Percentiles rank a stretch among this genome's conserved stretches.
Evolutionary conservation across 2,888 invertebrate species (phyloP).

Genomic region (Temnothorax rugatulus): DNA sequence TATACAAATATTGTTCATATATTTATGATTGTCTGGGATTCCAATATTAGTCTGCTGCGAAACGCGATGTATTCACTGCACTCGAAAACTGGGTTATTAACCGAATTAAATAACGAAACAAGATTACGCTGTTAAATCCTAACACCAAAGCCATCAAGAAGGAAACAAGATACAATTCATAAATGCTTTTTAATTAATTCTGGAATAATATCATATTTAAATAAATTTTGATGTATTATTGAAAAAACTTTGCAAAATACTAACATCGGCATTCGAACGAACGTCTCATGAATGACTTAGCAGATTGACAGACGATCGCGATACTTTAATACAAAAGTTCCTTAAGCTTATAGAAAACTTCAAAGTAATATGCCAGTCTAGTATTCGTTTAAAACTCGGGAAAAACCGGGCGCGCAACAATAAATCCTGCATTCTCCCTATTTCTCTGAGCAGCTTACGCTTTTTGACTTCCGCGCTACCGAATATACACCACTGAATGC

Average conservation of each 20-base stretch:
- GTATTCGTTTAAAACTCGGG: conserved; percentile 63
- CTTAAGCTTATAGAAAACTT: conserved; percentile 59
- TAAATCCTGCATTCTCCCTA: conserved; percentile 66
- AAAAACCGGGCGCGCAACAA: conserved; percentile 64
- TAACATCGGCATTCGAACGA: not conserved
- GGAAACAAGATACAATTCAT: not conserved
- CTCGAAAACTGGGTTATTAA: conserved; percentile 4
- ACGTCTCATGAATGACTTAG: conserved; percentile 14
- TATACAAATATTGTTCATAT: not conserved
- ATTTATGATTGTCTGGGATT: not conserved
- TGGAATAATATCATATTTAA: not conserved
- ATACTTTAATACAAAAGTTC: conserved; percentile 38
- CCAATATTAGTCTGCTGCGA: not conserved
- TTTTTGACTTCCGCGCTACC: conserved; percentile 70
- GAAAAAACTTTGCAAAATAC: not conserved
- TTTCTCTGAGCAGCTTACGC: conserved; percentile 70
- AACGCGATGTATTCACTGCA: not conserved
- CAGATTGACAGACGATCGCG: conserved; percentile 30
- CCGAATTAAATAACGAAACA: not conserved
- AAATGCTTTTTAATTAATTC: not conserved
- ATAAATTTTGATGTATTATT: not conserved
- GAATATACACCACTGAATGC: conserved; percentile 64
- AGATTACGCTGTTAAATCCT: not conserved
- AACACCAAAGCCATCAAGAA: not conserved
- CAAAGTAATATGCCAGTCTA: conserved; percentile 55